Percentiles rank a stretch among this genome's conserved stretches.
These are phyloP conservation scores for Pristionchus fissidentatus DNA, from an alignment of 2,888 invertebrate species.

Conservation along the genomic window DNA sequence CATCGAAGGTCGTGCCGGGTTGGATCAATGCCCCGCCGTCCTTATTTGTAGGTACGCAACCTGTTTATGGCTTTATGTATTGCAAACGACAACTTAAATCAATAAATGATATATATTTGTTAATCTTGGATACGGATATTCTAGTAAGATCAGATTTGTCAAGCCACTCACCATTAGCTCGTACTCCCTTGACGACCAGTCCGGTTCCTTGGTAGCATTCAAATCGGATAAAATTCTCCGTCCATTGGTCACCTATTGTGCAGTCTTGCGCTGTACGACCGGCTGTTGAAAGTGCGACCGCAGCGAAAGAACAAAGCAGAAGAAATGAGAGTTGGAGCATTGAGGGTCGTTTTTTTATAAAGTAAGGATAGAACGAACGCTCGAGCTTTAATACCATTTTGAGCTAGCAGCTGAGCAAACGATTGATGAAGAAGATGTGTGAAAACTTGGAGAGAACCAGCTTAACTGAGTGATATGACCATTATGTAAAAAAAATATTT, in stretches of 20 bases:
- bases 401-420: constrained; percentile 8
- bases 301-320: background rate
- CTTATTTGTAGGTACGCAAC: constrained; percentile 43
- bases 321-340: background rate
- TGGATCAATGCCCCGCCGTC: constrained; percentile 44
- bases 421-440: background rate
- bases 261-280: constrained; percentile 46
- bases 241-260: constrained; percentile 44
- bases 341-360: background rate
- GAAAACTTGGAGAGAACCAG: too few relatives aligned
- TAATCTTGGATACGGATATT: background rate
- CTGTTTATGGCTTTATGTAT: background rate
- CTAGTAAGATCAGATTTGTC: background rate
- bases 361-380: background rate
- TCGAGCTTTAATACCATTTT: background rate
- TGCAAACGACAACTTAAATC: too few relatives aligned
- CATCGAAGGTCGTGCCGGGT: constrained; percentile 24
- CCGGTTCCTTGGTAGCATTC: constrained; percentile 46
- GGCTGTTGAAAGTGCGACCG: background rate
- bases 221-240: constrained; percentile 43
- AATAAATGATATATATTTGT: background rate
- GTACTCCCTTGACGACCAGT: constrained; percentile 45
- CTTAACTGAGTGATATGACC: too few relatives aligned
- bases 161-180: constrained; percentile 38
- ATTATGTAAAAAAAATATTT: too few relatives aligned